A percentile compares a stretch with the other conserved stretches of the same genome.
phyloP scores from a whole-genome alignment of 1,140 invertebrate species.

The Cataglyphis hispanica region DNA sequence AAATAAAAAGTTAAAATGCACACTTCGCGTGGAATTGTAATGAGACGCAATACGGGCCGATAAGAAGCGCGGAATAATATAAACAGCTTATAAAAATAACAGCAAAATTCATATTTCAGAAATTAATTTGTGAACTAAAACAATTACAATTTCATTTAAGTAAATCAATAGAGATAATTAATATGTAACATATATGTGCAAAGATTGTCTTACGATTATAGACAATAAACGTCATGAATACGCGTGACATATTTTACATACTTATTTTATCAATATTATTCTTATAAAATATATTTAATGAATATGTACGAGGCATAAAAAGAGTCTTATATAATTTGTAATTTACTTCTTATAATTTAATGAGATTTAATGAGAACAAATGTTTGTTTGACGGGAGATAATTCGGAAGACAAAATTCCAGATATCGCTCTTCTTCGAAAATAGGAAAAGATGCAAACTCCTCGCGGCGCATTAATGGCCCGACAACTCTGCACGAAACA shows the following conservation, averaged over 20 bases:
- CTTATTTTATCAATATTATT: background rate
- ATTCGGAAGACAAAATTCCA: constrained; percentile 13
- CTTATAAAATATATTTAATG: background rate
- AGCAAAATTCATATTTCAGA: background rate
- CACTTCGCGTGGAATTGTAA: constrained; percentile 45
- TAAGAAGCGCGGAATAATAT: constrained; percentile 44
- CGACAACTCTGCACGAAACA: constrained; percentile 32
- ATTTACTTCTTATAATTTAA: background rate
- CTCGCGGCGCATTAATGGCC: constrained; percentile 11
- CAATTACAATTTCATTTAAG: background rate
- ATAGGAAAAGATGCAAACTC: constrained; percentile 47
- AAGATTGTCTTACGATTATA: background rate
- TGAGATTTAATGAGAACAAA: background rate
- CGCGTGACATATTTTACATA: background rate
- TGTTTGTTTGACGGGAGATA: background rate
- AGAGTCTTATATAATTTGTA: background rate
- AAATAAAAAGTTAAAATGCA: constrained; percentile 71
- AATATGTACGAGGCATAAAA: background rate
- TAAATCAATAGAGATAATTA: background rate
- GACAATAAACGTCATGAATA: background rate
- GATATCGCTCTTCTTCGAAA: background rate
- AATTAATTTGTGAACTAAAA: background rate
- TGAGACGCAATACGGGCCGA: constrained; percentile 37
- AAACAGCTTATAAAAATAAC: background rate
- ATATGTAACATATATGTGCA: background rate